Evolutionary conservation across 1,140 invertebrate genomes (phyloP).

Genomic region (Dendroctonus ponderosae): DNA sequence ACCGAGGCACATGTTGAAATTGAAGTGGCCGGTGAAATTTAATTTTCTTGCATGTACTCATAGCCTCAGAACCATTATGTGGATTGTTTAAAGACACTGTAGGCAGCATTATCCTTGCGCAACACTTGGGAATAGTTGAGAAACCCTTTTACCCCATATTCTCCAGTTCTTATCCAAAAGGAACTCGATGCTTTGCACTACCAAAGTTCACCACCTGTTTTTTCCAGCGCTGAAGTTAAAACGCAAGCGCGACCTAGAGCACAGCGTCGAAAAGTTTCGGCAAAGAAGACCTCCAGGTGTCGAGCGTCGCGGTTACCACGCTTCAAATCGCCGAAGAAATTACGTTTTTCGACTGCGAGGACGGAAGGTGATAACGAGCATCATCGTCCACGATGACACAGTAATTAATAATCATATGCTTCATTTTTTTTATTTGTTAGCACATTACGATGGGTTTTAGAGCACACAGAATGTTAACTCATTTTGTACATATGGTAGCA

Average conservation of each 20-base stretch:
- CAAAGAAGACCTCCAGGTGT: constrained; percentile 26
- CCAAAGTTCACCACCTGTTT: constrained; percentile 19
- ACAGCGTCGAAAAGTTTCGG: neutral
- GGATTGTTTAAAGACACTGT: too few species aligned
- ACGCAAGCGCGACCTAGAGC: constrained; percentile 27
- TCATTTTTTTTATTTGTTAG: constrained; percentile 12
- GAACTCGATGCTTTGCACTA: neutral
- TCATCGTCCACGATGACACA: constrained; percentile 27
- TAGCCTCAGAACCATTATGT: too few species aligned
- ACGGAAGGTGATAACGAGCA: constrained; percentile 25
- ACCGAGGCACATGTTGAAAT: too few species aligned
- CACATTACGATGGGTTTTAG: too few species aligned
- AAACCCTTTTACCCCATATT: too few species aligned
- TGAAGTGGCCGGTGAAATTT: too few species aligned
- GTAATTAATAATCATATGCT: constrained; percentile 17
- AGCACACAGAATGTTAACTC: too few species aligned
- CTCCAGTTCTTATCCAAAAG: too few species aligned
- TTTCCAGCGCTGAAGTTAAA: neutral
- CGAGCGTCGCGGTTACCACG: constrained; percentile 19
- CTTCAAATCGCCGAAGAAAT: constrained; percentile 5
- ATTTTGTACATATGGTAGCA: too few species aligned
- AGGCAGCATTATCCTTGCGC: too few species aligned
- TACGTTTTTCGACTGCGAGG: constrained; percentile 5
- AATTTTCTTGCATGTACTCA: too few species aligned
- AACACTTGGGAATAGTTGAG: too few species aligned